A percentile compares a stretch with the other conserved stretches of the same genome.
Conservation (phyloP, 2,888 invertebrate species). For the Drosophila kambysellisi region DNA sequence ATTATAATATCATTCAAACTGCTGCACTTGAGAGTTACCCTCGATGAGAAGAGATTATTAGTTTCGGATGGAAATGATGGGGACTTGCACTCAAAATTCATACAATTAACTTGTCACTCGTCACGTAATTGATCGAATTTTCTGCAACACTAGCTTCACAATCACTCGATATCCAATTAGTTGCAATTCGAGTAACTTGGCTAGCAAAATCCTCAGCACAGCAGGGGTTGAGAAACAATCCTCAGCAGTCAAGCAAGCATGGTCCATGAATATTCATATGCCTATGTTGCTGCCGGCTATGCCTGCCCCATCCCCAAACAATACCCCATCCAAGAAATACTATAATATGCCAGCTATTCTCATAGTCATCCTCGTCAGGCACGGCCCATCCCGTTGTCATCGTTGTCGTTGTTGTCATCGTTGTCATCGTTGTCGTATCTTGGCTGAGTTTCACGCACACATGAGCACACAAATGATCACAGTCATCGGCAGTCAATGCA, state of each 20-base stretch:
- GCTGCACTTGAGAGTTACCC: background rate
- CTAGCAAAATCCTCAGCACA: slow-evolving; percentile 9
- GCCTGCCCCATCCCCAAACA: background rate
- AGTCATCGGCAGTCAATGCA: slow-evolving; percentile 56
- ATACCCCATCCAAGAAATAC: slow-evolving; percentile 3
- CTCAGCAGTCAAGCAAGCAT: slow-evolving; percentile 11
- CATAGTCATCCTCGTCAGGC: background rate
- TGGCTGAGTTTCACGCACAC: slow-evolving; percentile 52
- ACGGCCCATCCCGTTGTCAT: slow-evolving; percentile 2
- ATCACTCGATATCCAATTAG: slow-evolving; percentile 37
- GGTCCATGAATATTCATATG: slow-evolving; percentile 45
- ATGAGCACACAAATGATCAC: slow-evolving; percentile 59
- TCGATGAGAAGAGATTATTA: background rate
- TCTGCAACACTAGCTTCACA: slow-evolving; percentile 20
- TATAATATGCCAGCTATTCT: slow-evolving; percentile 22
- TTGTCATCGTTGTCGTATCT: slow-evolving; percentile 35
- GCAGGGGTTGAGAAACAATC: background rate
- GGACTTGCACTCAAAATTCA: background rate
- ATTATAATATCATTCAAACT: background rate
- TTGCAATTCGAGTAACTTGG: slow-evolving; percentile 30
- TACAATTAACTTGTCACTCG: slow-evolving; percentile 11
- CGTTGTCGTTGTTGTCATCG: slow-evolving; percentile 12
- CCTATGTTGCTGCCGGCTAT: background rate
- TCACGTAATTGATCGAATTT: slow-evolving; percentile 37
- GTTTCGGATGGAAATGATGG: background rate